phyloP scores from a whole-genome alignment of 2,113 vertebrate genomes.

The Hydropotes inermis region DNA sequence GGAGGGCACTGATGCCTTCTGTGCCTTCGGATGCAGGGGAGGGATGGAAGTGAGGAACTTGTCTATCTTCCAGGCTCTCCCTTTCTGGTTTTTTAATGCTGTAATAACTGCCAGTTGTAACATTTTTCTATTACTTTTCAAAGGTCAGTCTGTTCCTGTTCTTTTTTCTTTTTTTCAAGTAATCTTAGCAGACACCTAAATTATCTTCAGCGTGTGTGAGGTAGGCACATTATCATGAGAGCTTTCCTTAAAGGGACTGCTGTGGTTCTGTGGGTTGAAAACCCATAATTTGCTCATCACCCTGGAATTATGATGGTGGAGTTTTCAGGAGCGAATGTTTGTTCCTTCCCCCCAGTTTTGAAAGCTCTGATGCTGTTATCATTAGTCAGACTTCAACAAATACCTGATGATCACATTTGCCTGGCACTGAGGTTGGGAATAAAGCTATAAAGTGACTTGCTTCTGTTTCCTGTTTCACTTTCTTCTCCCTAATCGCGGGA shows the following conservation, averaged over 20 bases:
- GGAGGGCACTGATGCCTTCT: background rate
- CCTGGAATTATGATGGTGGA: background rate
- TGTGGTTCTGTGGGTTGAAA: background rate
- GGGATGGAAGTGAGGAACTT: background rate
- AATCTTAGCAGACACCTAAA: background rate
- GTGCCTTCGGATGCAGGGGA: background rate
- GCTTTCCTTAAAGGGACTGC: background rate
- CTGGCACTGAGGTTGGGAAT: background rate
- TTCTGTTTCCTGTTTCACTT: conserved; percentile 6
- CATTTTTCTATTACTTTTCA: background rate
- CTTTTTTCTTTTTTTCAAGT: background rate
- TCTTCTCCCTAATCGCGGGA: background rate
- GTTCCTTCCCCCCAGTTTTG: background rate
- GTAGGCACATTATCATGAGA: background rate
- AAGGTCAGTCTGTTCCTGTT: background rate
- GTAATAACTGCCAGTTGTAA: background rate
- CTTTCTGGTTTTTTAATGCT: background rate
- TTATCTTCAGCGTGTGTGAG: background rate
- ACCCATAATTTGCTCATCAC: background rate
- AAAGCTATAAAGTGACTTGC: background rate
- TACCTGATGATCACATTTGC: background rate
- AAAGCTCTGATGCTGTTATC: background rate
- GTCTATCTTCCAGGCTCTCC: background rate
- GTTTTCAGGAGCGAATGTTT: background rate
- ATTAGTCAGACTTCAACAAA: background rate